A percentile compares a stretch with the other conserved stretches of the same genome.
Conservation (phyloP, 2,113 vertebrate species). For the Nyctereutes procyonoides region DNA sequence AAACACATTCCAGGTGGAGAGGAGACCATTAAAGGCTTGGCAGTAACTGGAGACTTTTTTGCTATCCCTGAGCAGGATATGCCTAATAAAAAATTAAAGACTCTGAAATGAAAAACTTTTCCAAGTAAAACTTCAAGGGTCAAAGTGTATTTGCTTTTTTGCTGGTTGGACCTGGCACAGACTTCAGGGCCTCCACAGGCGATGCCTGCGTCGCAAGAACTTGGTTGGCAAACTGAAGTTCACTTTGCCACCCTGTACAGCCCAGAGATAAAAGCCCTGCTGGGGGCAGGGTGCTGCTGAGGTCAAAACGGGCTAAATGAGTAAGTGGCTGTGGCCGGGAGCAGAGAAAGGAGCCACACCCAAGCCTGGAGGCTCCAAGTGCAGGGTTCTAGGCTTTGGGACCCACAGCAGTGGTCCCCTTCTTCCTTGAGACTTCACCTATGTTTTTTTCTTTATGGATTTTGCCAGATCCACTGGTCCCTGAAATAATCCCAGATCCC, state of each 20-base stretch:
- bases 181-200: neutral
- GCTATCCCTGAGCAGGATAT: neutral
- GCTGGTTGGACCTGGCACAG: conserved; percentile 1
- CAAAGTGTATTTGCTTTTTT: conserved; percentile 61
- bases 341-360: neutral
- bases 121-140: conserved; percentile 65
- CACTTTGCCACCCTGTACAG: neutral
- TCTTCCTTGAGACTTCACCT: neutral
- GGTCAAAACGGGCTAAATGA: neutral
- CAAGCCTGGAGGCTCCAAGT: neutral
- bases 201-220: neutral
- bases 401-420: neutral
- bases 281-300: neutral
- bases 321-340: neutral
- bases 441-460: neutral
- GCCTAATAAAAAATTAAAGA: conserved; percentile 68
- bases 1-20: neutral
- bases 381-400: neutral
- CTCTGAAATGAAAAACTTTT: conserved; percentile 65
- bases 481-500: neutral
- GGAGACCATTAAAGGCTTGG: neutral
- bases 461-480: neutral
- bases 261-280: neutral
- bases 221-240: neutral
- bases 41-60: conserved; percentile 14